Percentiles rank a stretch among this genome's conserved stretches.
phyloP scores from a whole-genome alignment of 1,140 invertebrate species.

The Drosophila setifemur region DNA sequence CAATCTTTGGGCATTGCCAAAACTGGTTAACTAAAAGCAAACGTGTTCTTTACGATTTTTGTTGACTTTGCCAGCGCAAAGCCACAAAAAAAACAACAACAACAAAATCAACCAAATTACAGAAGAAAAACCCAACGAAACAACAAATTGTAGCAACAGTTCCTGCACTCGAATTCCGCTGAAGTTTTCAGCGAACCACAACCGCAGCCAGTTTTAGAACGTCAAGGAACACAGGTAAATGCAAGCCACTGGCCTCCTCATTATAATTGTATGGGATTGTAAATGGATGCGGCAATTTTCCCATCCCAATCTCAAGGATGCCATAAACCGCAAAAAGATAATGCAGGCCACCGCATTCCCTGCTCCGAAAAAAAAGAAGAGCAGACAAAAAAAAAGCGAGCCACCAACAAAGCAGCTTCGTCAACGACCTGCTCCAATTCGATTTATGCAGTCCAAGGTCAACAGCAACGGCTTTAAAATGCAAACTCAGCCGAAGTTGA shows the following conservation, averaged over 20 bases:
- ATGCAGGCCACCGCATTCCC: constrained; percentile 44
- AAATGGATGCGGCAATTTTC: constrained; percentile 23
- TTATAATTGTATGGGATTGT: constrained; percentile 47
- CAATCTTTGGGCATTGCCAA: constrained; percentile 76
- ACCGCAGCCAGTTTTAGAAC: constrained; percentile 5
- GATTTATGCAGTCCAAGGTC: constrained; percentile 75
- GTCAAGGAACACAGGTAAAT: constrained; percentile 25
- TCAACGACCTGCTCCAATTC: constrained; percentile 78
- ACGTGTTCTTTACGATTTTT: constrained; percentile 72
- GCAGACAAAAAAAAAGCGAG: constrained; percentile 8
- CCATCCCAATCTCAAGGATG: constrained; percentile 55
- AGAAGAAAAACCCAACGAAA: constrained; percentile 22
- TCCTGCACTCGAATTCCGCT: constrained; percentile 24
- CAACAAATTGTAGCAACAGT: constrained; percentile 50
- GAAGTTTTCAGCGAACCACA: constrained; percentile 12
- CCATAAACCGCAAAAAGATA: constrained; percentile 42
- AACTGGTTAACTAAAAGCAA: constrained; percentile 78
- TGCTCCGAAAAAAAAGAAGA: not conserved
- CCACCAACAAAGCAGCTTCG: constrained; percentile 47
- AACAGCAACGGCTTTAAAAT: constrained; percentile 68
- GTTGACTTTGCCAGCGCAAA: constrained; percentile 73
- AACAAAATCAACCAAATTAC: constrained; percentile 51
- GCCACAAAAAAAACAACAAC: constrained; percentile 23
- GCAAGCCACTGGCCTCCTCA: constrained; percentile 11
- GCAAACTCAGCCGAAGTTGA: constrained; percentile 58